These are phyloP conservation scores for Lepidostoma basale DNA, from an alignment of 1,140 invertebrate species.

Conservation along the genomic window DNA sequence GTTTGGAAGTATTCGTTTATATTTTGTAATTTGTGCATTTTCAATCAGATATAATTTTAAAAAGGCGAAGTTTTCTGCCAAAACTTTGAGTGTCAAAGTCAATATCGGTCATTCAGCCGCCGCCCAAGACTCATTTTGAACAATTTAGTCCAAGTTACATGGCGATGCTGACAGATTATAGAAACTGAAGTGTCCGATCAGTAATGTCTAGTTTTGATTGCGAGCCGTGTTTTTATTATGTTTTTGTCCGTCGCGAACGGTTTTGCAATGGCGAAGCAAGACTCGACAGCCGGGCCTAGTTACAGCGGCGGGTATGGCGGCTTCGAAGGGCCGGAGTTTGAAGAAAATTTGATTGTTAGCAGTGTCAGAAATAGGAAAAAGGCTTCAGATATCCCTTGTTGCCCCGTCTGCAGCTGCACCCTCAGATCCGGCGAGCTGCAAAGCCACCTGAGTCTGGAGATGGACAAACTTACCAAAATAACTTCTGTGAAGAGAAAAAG, in stretches of 20 bases:
- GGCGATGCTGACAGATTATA: not conserved
- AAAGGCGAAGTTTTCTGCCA: too few species aligned
- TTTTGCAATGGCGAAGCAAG: not conserved
- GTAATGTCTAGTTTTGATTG: not conserved
- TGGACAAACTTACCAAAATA: constrained; percentile 55
- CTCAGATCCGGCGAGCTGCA: constrained; percentile 54
- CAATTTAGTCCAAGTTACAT: not conserved
- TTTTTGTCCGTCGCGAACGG: constrained; percentile 33
- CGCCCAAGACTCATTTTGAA: too few species aligned
- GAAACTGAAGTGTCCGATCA: not conserved
- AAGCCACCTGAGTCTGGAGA: constrained; percentile 53
- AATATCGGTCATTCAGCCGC: too few species aligned
- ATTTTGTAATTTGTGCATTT: too few species aligned
- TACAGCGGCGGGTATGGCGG: not conserved
- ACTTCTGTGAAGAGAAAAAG: constrained; percentile 37
- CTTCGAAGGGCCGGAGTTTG: constrained; percentile 1
- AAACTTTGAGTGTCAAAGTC: too few species aligned
- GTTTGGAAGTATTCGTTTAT: too few species aligned
- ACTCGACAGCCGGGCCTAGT: not conserved
- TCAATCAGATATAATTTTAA: too few species aligned
- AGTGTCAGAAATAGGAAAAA: constrained; percentile 56
- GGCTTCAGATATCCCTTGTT: constrained; percentile 53
- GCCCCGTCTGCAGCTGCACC: constrained; percentile 59
- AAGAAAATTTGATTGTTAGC: constrained; percentile 25
- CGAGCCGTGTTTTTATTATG: constrained; percentile 12